phyloP scores from a whole-genome alignment of 2,888 invertebrate species.

The Sclerodermus sp. region DNA sequence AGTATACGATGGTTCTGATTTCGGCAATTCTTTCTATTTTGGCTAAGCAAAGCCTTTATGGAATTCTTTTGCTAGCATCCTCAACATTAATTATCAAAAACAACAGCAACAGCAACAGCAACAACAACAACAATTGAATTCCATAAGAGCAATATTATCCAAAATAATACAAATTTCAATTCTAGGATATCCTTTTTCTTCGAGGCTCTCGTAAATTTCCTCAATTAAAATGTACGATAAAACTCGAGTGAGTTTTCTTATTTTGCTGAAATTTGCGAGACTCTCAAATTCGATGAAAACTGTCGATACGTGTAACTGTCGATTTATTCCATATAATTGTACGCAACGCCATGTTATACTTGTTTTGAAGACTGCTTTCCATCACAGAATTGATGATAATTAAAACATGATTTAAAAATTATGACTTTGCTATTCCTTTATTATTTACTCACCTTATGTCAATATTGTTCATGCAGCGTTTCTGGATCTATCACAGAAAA shows the following conservation, averaged over 20 bases:
- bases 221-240: too few species aligned
- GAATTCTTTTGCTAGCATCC: slow-evolving; percentile 28
- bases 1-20: slow-evolving; percentile 23
- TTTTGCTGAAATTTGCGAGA: too few species aligned
- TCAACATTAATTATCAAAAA: slow-evolving; percentile 6
- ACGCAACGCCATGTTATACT: slow-evolving; percentile 43
- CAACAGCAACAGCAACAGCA: too few species aligned
- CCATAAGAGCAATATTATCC: neutral
- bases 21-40: slow-evolving; percentile 11
- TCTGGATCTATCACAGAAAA: neutral
- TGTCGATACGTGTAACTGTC: slow-evolving; percentile 22
- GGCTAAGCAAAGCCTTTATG: neutral
- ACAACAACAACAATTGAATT: neutral
- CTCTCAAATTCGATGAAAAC: neutral
- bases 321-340: slow-evolving; percentile 42
- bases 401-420: slow-evolving; percentile 33
- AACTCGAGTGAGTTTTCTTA: too few species aligned
- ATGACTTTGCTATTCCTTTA: slow-evolving; percentile 3
- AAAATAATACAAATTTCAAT: too few species aligned
- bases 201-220: too few species aligned
- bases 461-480: neutral
- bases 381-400: slow-evolving; percentile 49
- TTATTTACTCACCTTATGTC: slow-evolving; percentile 4
- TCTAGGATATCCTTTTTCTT: too few species aligned
- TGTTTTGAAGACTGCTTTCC: slow-evolving; percentile 55